Base-by-base conservation (phyloP, 2,888 invertebrate species). In the Microctonus hyperodae region DNA sequence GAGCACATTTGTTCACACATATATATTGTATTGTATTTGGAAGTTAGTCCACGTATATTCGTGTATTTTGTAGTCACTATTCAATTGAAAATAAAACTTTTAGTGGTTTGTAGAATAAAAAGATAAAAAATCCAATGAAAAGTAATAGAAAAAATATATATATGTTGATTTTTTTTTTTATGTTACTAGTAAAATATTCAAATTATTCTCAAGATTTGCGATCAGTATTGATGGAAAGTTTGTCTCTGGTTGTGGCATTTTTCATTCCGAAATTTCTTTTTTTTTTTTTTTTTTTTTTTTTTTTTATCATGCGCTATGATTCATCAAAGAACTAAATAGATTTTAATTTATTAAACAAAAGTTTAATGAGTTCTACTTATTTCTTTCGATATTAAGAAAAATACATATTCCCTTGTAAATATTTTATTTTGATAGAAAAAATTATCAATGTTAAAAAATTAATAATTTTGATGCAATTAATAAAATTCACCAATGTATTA, bases 11-110 rank as follows among this genome's bases (percentile, higher is more conserved):
- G 16, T 16, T 44, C 44, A 44, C 37, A 13, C 16, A 44, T n/a
- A 44, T 28, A 7, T 28, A 28, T 28, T 9, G 20, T 44, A 16
- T 20, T 44, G 16, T 16, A 44, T 44, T 44, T 16, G 6, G 16
- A 44, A 44, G 44, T 44, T 44, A 16, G 44, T 44, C n/a, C 44
- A 44, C 44, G 44, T 44, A 44, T 20, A 44, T 44, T 44, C 44
- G 16, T 16, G 16, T n/a, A 44, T 35, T 44, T 20, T 6, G 6
- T 44, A 16, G 6, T 7, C 6, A 16, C 16, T 44, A 9, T 16
- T 44, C 6, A 16, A 20, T 44, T 9, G n/a, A 16, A 44, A 44
- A 44, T 44, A 44, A 44, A 44, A 44, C 20, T 44, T 44, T 44
- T 44, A 44, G 44, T 44, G 16, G 16, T 44, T 44, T 44, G 44